A percentile compares a stretch with the other conserved stretches of the same genome.
Conservation (phyloP, 2,888 invertebrate species). For the Drosophila atripex region DNA sequence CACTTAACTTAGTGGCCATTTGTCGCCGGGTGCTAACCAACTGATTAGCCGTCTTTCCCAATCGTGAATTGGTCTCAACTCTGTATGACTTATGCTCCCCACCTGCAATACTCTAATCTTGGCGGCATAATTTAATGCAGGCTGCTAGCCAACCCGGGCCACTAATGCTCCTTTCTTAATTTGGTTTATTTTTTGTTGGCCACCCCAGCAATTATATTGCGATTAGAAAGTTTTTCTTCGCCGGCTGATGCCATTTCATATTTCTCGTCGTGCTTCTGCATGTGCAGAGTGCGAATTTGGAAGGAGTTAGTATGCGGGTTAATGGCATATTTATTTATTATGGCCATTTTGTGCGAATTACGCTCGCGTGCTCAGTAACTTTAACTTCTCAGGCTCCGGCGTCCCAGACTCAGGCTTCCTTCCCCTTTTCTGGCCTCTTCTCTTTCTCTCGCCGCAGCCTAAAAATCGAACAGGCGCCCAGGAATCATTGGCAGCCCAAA, state of each 20-base stretch:
- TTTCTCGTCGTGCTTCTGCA: slow-evolving; percentile 45
- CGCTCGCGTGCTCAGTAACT: slow-evolving; percentile 25
- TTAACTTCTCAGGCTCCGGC: neutral
- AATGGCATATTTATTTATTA: slow-evolving; percentile 74
- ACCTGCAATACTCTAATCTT: slow-evolving; percentile 20
- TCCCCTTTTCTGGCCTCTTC: neutral
- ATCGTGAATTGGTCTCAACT: slow-evolving; percentile 14
- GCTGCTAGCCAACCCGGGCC: slow-evolving; percentile 32
- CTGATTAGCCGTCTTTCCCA: slow-evolving; percentile 30
- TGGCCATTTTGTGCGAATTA: slow-evolving; percentile 54
- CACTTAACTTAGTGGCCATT: slow-evolving; percentile 53
- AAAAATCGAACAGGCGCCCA: slow-evolving; percentile 1
- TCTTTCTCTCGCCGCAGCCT: slow-evolving; percentile 3
- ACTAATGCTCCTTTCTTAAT: slow-evolving; percentile 40
- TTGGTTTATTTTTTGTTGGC: slow-evolving; percentile 27
- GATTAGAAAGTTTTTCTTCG: slow-evolving; percentile 79
- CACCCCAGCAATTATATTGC: slow-evolving; percentile 72
- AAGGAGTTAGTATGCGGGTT: slow-evolving; percentile 42
- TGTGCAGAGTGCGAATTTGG: slow-evolving; percentile 11
- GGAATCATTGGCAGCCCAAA: neutral
- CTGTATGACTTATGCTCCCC: slow-evolving; percentile 28
- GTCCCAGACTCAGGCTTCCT: neutral
- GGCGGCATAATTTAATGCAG: slow-evolving; percentile 25
- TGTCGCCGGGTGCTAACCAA: slow-evolving; percentile 58
- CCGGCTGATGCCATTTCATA: slow-evolving; percentile 54